Evolutionary conservation across 2,888 invertebrate genomes (phyloP), one percentile per base, ranked within the genome.

Genomic region (Diachrysia chrysitis): DNA sequence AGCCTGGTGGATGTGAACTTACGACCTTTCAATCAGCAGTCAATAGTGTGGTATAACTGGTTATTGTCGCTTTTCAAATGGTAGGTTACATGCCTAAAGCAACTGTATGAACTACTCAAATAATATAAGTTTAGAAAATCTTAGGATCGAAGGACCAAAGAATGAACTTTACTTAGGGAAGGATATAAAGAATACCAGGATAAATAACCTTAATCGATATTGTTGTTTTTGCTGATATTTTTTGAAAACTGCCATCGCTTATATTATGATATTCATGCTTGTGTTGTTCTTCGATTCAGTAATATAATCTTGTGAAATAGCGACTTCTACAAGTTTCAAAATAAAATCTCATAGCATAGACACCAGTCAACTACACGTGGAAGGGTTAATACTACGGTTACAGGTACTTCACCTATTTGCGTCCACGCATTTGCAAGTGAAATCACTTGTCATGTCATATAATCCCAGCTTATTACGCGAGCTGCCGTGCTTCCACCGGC

Each of bases 361-460:
- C 42, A n/a, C 16, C 5, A n/a, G 42, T 1, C 10, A 10, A n/a
- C n/a, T 42, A 37, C 37, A 14, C 42, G n/a, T 42, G 42, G n/a
- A 42, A n/a, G n/a, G 42, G 7, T n/a, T 42, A 66, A 51, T 56
- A 53, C 35, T 23, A 12, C 10, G 10, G 19, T 9, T 48, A 46
- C 17, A 46, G 48, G 48, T 37, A 66, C 62, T 59, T 75, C 54
- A 61, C 60, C 63, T 70, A 71, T 63, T 71, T 62, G 61, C 63
- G 63, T 59, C 51, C 17, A 48, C 69, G 66, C 73, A 71, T 78
- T 78, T 69, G 59, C 63, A 71, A 78, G 73, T 77, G 69, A 74
- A 83, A 71, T 72, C 77, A 73, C 80, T 78, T 72, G 78, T 84
- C 78, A 78, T 73, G 81, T 71, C 72, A 72, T 69, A 81, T 82